Percentiles rank a stretch among this genome's conserved stretches.
Conservation (phyloP, 2,113 vertebrate genomes). For the Leiothrix lutea region DNA sequence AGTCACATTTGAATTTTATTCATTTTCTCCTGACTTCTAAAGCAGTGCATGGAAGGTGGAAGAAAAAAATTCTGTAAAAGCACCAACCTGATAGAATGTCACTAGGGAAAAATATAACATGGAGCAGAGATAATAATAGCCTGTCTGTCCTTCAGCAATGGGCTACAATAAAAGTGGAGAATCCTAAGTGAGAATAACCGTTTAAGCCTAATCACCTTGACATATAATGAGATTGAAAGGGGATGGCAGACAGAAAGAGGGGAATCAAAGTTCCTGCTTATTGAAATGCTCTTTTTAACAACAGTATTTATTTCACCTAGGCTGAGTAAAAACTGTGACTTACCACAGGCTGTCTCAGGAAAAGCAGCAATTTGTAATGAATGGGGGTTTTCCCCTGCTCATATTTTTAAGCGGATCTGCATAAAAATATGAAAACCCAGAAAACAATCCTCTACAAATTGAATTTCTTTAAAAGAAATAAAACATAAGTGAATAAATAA, state of each 20-base stretch:
- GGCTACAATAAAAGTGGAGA: conserved; percentile 17
- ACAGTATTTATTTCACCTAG: conserved; percentile 2
- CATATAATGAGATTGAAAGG: not conserved
- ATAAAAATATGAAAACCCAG: conserved; percentile 14
- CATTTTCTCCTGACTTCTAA: conserved; percentile 20
- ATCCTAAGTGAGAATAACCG: not conserved
- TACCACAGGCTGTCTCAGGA: not conserved
- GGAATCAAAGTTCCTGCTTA: conserved; percentile 15
- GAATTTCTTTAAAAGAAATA: conserved; percentile 54
- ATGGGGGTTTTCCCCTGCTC: not conserved
- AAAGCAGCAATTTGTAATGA: conserved; percentile 15
- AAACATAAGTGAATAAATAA: conserved; percentile 22
- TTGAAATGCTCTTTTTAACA: not conserved
- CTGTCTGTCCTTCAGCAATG: conserved; percentile 37
- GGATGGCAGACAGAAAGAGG: not conserved
- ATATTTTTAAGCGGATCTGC: conserved; percentile 15
- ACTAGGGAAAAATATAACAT: conserved; percentile 11
- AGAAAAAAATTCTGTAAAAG: not conserved
- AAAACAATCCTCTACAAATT: conserved; percentile 47
- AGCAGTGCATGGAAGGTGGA: not conserved
- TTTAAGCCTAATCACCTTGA: conserved; percentile 11
- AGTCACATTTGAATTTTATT: not conserved
- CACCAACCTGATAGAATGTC: conserved; percentile 30
- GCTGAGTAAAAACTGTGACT: not conserved
- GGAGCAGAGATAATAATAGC: conserved; percentile 26